Conservation (phyloP, 2,888 invertebrate genomes). For the Rosalia funebris region DNA sequence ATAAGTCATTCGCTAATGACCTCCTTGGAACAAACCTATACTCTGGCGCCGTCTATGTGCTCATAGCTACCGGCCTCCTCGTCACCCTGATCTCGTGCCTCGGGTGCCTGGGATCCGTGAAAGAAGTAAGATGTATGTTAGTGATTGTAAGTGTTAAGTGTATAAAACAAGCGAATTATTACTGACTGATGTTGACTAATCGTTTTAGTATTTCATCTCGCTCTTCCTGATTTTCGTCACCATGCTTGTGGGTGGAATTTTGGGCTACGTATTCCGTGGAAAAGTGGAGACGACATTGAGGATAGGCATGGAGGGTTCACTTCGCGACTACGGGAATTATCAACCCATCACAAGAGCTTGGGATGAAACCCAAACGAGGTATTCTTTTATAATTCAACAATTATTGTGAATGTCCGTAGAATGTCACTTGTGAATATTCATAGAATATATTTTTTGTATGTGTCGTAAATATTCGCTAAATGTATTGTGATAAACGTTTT, state of each 20-base stretch:
- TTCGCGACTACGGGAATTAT: slow-evolving; percentile 77
- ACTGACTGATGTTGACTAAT: slow-evolving; percentile 28
- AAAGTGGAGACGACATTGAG: slow-evolving; percentile 81
- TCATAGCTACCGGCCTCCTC: slow-evolving; percentile 83
- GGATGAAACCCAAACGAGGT: slow-evolving; percentile 86
- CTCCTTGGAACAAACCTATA: slow-evolving; percentile 88
- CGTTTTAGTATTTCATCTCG: slow-evolving; percentile 85
- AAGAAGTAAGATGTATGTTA: slow-evolving; percentile 93
- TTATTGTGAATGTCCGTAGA: too few species aligned
- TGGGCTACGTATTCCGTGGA: slow-evolving; percentile 90
- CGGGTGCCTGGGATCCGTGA: slow-evolving; percentile 93
- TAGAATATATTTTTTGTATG: too few species aligned
- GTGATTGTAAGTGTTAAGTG: slow-evolving; percentile 80
- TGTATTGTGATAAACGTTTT: too few species aligned
- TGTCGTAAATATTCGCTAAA: too few species aligned
- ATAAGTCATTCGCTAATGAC: slow-evolving; percentile 85
- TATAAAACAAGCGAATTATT: too few species aligned
- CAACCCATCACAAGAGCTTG: slow-evolving; percentile 81
- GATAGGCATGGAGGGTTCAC: slow-evolving; percentile 80
- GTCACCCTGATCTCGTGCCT: slow-evolving; percentile 87
- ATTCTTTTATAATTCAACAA: slow-evolving; percentile 14
- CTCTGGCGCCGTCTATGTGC: slow-evolving; percentile 84
- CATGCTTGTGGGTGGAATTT: slow-evolving; percentile 89
- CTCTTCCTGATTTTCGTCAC: slow-evolving; percentile 89
- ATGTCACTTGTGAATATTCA: too few species aligned